Base-by-base conservation (phyloP, 2,888 invertebrate species). In the Tetragonisca angustula region DNA sequence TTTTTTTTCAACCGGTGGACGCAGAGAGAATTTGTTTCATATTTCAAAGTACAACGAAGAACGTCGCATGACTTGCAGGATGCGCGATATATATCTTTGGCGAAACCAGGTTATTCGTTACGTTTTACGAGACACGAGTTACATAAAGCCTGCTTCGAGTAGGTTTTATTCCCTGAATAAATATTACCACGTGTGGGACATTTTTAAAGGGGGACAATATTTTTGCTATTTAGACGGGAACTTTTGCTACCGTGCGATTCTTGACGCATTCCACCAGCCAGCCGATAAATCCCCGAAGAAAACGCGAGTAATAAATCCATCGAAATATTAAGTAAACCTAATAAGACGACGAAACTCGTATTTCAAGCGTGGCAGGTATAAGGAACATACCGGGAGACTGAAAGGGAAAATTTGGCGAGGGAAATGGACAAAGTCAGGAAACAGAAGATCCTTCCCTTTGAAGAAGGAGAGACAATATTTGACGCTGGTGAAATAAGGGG, bases 401-500 rank as follows among this genome's bases (percentile, higher is more conserved):
- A 50, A 49, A 50, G 11, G 21, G 59, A 68, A 50, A 61, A 70
- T 76, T 70, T 24, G 70, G 36, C 32, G n/a, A 50, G 36, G 65
- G 61, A 19, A 52, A 21, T 69, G 50, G 50, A 49, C 19, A 2
- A 24, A 50, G 61, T 70, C 61, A 13, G 17, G 32, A 65, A 76
- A 36, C 13, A 5, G 56, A 56, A 32, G 32, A 32, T 13, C 70
- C 21, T 43, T 65, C 6, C 70, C 27, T 43, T 65, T 52, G 49
- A 49, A 49, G 56, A 43, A 27, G 6, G 17, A 13, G 43, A 56
- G 59, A n/a, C 62, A 54, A 77, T 70, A 71, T 70, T 73, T 36
- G 78, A 77, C 24, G 19, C 36, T 62, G 13, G 54, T 50, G 50
- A 27, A 73, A 64, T 56, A 73, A 24, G 54, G 49, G 52, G 62